Conservation (phyloP, 2,888 invertebrate species). For the Lymantria monacha region DNA sequence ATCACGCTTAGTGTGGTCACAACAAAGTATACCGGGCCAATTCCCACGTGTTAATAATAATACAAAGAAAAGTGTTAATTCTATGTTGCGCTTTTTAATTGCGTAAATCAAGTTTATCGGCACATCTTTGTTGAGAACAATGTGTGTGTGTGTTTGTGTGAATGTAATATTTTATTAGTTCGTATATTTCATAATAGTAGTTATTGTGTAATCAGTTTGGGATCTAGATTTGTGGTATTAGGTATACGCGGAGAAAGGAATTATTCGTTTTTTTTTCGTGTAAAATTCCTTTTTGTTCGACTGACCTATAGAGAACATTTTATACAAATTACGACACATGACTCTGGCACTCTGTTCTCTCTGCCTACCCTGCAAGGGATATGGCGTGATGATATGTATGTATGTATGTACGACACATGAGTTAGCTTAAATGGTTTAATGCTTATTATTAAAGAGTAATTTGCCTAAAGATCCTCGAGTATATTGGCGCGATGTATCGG, state of each 20-base stretch:
- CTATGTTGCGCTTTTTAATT: conserved; percentile 34
- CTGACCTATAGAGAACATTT: no score
- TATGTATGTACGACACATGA: no score
- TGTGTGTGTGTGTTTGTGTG: conserved; percentile 32
- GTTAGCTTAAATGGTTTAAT: no score
- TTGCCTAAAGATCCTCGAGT: no score
- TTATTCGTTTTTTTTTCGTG: not conserved
- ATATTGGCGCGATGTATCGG: no score
- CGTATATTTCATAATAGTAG: conserved; percentile 29
- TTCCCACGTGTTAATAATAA: conserved; percentile 10
- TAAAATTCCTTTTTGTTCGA: not conserved
- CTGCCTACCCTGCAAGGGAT: no score
- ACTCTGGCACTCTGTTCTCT: no score
- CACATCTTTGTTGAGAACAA: conserved; percentile 29
- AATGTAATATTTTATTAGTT: conserved; percentile 30
- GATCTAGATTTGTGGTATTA: conserved; percentile 9
- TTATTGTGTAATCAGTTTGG: conserved; percentile 19
- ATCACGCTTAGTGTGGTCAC: not conserved
- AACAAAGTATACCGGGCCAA: not conserved
- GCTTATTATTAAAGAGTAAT: no score
- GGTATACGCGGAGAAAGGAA: not conserved
- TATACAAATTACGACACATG: no score
- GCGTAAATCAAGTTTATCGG: conserved; percentile 34
- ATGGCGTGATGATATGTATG: no score
- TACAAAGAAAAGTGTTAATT: conserved; percentile 33